Evolutionary conservation across 2,797 vertebrate genomes (phyloP), one percentile per base, ranked within the genome.

Genomic region (Peromyscus aztecus): DNA sequence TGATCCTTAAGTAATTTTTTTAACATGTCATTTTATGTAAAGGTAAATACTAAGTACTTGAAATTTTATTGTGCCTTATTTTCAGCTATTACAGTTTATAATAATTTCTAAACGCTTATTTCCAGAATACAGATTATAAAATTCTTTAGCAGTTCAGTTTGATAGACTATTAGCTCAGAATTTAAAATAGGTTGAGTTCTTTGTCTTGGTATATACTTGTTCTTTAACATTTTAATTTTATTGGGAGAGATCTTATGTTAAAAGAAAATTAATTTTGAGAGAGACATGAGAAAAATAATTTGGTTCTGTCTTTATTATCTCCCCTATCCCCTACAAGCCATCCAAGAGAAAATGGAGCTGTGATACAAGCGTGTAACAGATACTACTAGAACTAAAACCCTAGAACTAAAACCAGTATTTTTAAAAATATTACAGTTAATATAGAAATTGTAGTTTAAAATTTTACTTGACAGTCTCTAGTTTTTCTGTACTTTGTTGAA

Each of bases 401-500:
- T 23, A 92, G 46, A 12, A 87, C 71, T 73, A 91, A 95, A 96
- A 34, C 94, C 3, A 59, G 55, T 84, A 4, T 13, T 91, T 10
- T 82, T 6, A 17, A 90, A 65, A 93, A 24, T 77, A 34, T 76
- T 71, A 12, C 96, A 91, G 84, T 87, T 95, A 85, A 80, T 90
- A 86, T 29, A 6, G 10, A 95, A 88, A 82, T 82, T 93, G 2
- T 91, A 93, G 73, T 65, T 92, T 71, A 75, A 61, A 61, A 61
- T 61, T 24, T 7, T 94, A 75, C 3, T 71, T 57, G 67, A 24
- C 55, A 24, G 61, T 69, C 24, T 7, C n/a, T 63, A 29, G 37
- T 83, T 86, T 91, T 81, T 83, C 23, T 85, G 4, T 52, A 80
- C 90, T 92, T 94, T 84, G 23, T 90, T 97, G 31, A 89, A 96